Evolutionary conservation across 2,888 invertebrate genomes (phyloP).

Genomic region (Blastobasis lacticolella): DNA sequence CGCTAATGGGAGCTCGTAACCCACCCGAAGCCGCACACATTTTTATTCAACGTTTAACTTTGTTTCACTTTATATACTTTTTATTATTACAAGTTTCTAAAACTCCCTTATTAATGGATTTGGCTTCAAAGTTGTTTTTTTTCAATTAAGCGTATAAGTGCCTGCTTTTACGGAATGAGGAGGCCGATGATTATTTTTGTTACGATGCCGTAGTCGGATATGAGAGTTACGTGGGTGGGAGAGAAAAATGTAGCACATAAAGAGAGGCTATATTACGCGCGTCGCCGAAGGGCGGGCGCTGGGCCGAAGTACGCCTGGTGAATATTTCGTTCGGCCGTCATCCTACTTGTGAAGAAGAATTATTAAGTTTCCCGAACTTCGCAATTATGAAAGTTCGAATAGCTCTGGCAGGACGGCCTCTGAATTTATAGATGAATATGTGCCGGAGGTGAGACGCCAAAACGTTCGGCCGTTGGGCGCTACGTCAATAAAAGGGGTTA

Average conservation of each 20-base stretch:
- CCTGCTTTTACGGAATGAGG: not conserved
- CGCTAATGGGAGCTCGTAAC: slow-evolving; percentile 19
- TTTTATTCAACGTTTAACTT: slow-evolving; percentile 1
- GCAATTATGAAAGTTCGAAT: slow-evolving; percentile 75
- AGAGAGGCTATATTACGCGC: slow-evolving; percentile 47
- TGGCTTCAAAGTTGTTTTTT: too few species aligned
- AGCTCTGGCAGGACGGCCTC: slow-evolving; percentile 69
- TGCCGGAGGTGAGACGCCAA: slow-evolving; percentile 45
- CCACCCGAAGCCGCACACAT: slow-evolving; percentile 1
- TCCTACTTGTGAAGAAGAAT: slow-evolving; percentile 72
- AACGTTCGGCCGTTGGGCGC: too few species aligned
- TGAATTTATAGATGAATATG: slow-evolving; percentile 72
- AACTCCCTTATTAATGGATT: too few species aligned
- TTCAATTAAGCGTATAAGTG: too few species aligned
- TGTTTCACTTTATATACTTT: not conserved
- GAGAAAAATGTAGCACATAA: slow-evolving; percentile 50
- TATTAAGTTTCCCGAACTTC: slow-evolving; percentile 72
- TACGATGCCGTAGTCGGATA: not conserved
- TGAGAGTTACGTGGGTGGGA: slow-evolving; percentile 33
- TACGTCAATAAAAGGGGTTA: slow-evolving; percentile 22
- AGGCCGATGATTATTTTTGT: too few species aligned
- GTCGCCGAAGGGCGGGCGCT: slow-evolving; percentile 53
- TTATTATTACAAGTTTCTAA: too few species aligned
- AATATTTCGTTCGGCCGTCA: slow-evolving; percentile 70
- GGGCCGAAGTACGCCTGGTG: slow-evolving; percentile 57